Conservation (phyloP, 2,113 vertebrate genomes). For the Nerophis lumbriciformis region DNA sequence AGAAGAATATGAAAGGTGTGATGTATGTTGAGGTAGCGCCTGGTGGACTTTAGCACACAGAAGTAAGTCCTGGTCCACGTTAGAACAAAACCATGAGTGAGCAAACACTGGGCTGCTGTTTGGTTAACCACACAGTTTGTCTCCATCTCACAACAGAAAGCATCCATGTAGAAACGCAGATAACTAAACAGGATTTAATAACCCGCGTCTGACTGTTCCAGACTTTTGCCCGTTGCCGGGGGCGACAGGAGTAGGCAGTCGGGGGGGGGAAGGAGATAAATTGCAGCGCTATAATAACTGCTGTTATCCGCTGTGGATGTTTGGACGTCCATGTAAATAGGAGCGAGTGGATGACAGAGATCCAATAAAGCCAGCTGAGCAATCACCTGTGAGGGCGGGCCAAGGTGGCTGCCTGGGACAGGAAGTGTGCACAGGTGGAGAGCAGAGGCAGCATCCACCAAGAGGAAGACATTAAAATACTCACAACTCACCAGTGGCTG, state of each 20-base stretch:
- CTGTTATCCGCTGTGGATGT: conserved; percentile 52
- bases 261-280: conserved; percentile 32
- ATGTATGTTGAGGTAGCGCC: not conserved
- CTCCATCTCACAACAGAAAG: conserved; percentile 4
- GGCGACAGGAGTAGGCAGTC: conserved; percentile 36
- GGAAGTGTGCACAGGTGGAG: not conserved
- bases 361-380: conserved; percentile 37
- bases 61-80: not conserved
- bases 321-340: conserved; percentile 62
- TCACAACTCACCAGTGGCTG: too few relatives aligned
- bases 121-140: conserved; percentile 19
- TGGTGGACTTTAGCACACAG: not conserved
- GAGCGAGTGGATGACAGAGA: conserved; percentile 20
- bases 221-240: conserved; percentile 23
- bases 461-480: too few relatives aligned
- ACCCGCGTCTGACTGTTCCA: conserved; percentile 21
- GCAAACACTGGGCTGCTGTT: conserved; percentile 40
- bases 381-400: conserved; percentile 14
- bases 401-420: conserved; percentile 1
- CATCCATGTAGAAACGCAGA: conserved; percentile 5
- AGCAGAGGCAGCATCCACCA: too few relatives aligned
- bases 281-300: conserved; percentile 57
- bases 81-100: conserved; percentile 7
- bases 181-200: conserved; percentile 31
- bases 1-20: too few relatives aligned